Evolutionary conservation across 2,113 vertebrate species (phyloP), one percentile per base, ranked within the genome.

Genomic region (Otis tarda): DNA sequence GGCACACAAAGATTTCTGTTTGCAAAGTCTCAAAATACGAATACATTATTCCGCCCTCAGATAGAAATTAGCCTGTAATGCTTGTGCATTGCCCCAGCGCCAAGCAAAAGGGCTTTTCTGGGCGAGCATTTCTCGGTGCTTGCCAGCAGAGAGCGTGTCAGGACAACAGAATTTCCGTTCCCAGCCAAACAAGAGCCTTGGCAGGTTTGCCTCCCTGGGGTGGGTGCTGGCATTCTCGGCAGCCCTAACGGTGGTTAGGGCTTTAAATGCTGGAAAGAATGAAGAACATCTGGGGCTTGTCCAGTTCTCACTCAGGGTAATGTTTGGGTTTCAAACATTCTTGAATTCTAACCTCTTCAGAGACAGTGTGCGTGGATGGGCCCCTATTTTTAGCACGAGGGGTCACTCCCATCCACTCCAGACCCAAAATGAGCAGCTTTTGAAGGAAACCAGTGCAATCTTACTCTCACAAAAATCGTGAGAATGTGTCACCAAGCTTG

Each of bases 111-210:
- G 13, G 43, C 39, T 82, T 28, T 61, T n/a, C 13, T 8, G 16
- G 50, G 45, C 5, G 19, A 3, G 35, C 18, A 70, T 74, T 45
- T 86, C 69, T n/a, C 22, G 21, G 50, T 9, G 35, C 21, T 30
- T 25, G 88, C 95, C 96, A 87, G 95, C 80, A 97, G 96, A 75
- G 95, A 64, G 95, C 94, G 94, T 71, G 65, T 67, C 86, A 90
- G 73, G 94, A 78, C 35, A 78, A 76, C 3, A 12, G 6, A 12
- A 83, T 17, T 15, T 52, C 31, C 20, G 31, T n/a, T 33, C 67
- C 28, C n/a, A 12, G 59, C 47, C 56, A 12, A 79, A 60, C 2
- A 2, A 49, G 57, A 78, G 71, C 50, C 45, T 10, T 9, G 0
- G 3, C 89, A 52, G n/a, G 3, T 70, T 52, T 12, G 7, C 30